Base-by-base conservation (phyloP, 2,113 vertebrate genomes). In the Dermatemys mawii region DNA sequence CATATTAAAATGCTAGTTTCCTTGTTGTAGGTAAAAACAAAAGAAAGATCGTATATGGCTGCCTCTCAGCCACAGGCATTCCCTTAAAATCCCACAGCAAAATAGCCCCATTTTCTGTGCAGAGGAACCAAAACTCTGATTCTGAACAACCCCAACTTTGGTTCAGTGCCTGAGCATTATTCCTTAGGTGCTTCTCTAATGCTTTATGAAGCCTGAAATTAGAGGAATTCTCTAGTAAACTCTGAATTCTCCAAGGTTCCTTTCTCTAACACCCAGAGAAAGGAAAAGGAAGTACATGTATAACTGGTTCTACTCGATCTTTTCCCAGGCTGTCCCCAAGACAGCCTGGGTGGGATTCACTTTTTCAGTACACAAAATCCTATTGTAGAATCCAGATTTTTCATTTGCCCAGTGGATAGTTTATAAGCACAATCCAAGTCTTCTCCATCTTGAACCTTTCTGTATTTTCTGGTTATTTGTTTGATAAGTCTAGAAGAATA, bases 31-130 rank as follows among this genome's bases (percentile, higher is more conserved):
- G 67, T 87, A 78, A 93, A 78, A 16, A 11, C 55, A 76, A 55
- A 81, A 49, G 4, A 38, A 50, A n/a, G 16, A 57, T 81, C n/a
- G 63, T 48, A 32, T 4, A 26, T 5, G 1, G 24, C 48, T 89
- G 44, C 29, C 10, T 5, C 14, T 60, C 89, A 0, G 2, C 24
- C 38, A 32, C 4, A n/a, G 46, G 13, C 1, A 0, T 26, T 26
- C 46, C 48, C 70, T 55, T 53, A 46, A 32, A 76, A 51, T 32
- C 13, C 1, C 17, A 17, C 17, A 48, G 57, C 24, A 35, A 84
- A 85, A 6, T 35, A 85, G 54, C 14, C 16, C 32, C 0, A 44
- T 44, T 70, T 38, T 70, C n/a, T 19, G 41, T 14, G 4, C 26
- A 17, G 11, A 51, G 49, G 22, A 41, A 3, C 11, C 46, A 67